Conservation (phyloP, 2,797 vertebrate genomes). For the Hippopotamyrus pictus region DNA sequence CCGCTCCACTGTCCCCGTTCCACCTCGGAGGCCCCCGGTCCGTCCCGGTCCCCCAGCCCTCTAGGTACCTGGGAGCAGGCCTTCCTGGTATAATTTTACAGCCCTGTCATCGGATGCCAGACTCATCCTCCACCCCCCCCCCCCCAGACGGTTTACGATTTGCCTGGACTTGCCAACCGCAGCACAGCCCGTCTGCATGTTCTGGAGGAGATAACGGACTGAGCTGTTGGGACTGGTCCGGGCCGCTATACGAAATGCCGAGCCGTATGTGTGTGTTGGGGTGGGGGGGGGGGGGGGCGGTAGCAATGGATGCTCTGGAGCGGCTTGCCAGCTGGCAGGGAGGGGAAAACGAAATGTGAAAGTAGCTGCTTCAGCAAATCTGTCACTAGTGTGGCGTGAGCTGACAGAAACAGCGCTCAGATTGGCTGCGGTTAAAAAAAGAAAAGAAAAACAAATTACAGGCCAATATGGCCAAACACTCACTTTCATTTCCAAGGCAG, state of each 20-base stretch:
- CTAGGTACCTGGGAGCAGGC: neutral
- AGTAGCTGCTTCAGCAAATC: slow-evolving; percentile 4
- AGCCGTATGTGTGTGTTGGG: neutral
- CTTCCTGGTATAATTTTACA: neutral
- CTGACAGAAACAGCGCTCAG: neutral
- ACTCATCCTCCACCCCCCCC: neutral
- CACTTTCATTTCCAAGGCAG: neutral
- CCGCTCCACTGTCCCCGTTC: neutral
- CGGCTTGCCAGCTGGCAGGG: neutral
- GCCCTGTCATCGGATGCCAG: neutral
- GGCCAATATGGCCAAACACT: neutral
- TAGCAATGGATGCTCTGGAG: neutral
- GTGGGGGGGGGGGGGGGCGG: neutral
- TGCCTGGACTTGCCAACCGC: neutral
- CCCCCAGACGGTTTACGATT: neutral
- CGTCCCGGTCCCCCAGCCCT: neutral
- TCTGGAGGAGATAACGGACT: slow-evolving; percentile 5
- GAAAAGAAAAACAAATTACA: neutral
- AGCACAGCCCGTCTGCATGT: neutral
- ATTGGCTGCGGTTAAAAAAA: neutral
- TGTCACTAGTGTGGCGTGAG: neutral
- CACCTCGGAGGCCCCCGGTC: neutral
- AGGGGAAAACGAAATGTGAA: neutral
- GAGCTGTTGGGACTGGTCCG: neutral
- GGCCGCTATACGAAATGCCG: neutral